phyloP scores from a whole-genome alignment of 1,140 invertebrate genomes.

The Psix sp. region DNA sequence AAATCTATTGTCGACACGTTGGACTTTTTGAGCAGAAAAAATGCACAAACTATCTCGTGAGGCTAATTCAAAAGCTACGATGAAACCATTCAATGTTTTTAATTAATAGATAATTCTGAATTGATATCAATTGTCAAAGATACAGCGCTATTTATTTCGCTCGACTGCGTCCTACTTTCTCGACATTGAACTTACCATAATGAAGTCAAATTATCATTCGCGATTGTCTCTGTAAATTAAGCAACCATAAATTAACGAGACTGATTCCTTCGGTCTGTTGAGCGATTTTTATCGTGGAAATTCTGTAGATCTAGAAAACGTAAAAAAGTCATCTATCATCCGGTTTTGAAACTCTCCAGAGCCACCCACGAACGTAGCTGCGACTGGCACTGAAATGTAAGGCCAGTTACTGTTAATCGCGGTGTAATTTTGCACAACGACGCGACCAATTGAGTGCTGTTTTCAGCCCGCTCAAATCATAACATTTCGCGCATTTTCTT shows the following conservation, averaged over 20 bases:
- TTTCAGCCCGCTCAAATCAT: conserved; percentile 33
- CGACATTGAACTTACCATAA: conserved; percentile 39
- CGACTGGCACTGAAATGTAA: conserved; percentile 16
- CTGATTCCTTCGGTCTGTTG: not conserved
- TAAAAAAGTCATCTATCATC: too few relatives aligned
- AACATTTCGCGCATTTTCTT: conserved; percentile 50
- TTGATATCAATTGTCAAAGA: conserved; percentile 19
- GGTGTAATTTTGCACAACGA: conserved; percentile 21
- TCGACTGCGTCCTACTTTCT: conserved; percentile 24
- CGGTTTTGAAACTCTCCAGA: too few relatives aligned
- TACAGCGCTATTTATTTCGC: not conserved
- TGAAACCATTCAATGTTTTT: conserved; percentile 1
- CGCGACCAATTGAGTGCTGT: conserved; percentile 26
- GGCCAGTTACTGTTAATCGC: conserved; percentile 18
- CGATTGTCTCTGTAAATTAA: conserved; percentile 7
- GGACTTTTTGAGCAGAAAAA: too few relatives aligned
- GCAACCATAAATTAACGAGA: conserved; percentile 3
- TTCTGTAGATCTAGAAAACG: too few relatives aligned
- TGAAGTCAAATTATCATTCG: conserved; percentile 29
- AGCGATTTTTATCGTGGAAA: too few relatives aligned
- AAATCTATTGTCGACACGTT: too few relatives aligned
- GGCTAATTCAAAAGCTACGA: too few relatives aligned
- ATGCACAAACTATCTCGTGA: too few relatives aligned
- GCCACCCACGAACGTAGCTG: too few relatives aligned
- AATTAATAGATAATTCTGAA: conserved; percentile 18